Evolutionary conservation across 2,888 invertebrate genomes (phyloP), one percentile per base, ranked within the genome.

Genomic region (Sarcophaga caerulescens): DNA sequence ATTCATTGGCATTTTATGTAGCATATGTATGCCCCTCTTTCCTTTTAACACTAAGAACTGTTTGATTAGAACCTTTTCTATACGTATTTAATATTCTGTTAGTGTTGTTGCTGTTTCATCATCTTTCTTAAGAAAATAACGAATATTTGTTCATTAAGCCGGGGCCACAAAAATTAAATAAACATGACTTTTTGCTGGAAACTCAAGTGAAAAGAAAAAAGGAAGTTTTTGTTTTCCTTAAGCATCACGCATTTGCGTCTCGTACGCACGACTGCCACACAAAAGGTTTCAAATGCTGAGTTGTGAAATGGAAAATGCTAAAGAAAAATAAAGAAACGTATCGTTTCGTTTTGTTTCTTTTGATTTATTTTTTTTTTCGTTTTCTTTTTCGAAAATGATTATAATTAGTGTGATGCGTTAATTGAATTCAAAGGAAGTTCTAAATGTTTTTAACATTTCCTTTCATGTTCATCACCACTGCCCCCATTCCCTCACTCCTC

Each of bases 131-230:
- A 60, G 65, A 60, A 84, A 75, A 77, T 14, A 75, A 76, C 65
- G 59, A 80, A 75, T 80, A 84, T 84, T 84, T 84, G 79, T 25
- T 84, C 79, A 84, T 84, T 84, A 84, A 80, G 75, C 44, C 44
- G 79, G 70, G 62, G 79, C 84, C 75, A 79, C 79, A 84, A 62
- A 84, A 84, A 84, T 84, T 84, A 84, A 76, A 80, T 76, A 80
- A 80, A 84, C 84, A 84, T 84, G 75, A 84, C 84, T 84, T 84
- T 80, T 76, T 80, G 69, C 23, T 80, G 5, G 12, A 69, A 69
- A 69, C 45, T 69, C 14, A 44, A 66, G 19, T 44, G 66, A 19
- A 66, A 19, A 21, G 21, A 75, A 75, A 45, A 75, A 65, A 35
- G n/a, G 62, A 79, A 80, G 74, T 75, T 75, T 84, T 60, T 23